These are phyloP conservation scores for Propithecus deckenii DNA, from an alignment of 2,797 vertebrate species.

Conservation along the genomic window DNA sequence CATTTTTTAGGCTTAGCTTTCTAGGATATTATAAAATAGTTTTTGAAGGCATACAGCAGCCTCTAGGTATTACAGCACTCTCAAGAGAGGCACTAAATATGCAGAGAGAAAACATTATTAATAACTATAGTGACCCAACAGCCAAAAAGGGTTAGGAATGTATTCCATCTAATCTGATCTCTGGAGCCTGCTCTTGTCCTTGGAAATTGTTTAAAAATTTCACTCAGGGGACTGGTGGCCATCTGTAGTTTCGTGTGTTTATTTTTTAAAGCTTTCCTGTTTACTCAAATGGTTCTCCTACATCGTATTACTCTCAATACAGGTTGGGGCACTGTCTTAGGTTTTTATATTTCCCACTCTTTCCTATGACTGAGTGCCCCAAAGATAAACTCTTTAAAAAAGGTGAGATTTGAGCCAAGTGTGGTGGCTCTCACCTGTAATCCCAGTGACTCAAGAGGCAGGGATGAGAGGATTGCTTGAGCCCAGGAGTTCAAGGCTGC, in stretches of 20 bases:
- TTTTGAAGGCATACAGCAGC: not conserved
- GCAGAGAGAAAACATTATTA: not conserved
- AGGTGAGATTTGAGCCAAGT: not conserved
- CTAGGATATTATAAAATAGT: not conserved
- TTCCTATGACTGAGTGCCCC: not conserved
- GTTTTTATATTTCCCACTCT: not conserved
- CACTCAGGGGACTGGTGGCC: not conserved
- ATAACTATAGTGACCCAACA: not conserved
- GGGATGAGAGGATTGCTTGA: not conserved
- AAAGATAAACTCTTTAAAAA: not conserved
- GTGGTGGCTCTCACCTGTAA: not conserved
- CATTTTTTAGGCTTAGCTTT: not conserved
- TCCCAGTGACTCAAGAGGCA: not conserved
- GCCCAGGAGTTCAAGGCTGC: not conserved
- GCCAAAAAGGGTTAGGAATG: not conserved
- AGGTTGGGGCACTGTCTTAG: not conserved
- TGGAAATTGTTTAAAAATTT: slow-evolving; percentile 1
- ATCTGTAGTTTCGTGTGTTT: not conserved
- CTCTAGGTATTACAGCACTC: not conserved
- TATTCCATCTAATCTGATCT: not conserved
- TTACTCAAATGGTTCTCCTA: not conserved
- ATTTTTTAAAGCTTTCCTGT: not conserved
- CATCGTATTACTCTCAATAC: not conserved
- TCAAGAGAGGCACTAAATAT: not conserved
- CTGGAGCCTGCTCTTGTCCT: not conserved